Evolutionary conservation across 2,797 vertebrate genomes (phyloP).

Genomic region (Galaxias olidus): DNA sequence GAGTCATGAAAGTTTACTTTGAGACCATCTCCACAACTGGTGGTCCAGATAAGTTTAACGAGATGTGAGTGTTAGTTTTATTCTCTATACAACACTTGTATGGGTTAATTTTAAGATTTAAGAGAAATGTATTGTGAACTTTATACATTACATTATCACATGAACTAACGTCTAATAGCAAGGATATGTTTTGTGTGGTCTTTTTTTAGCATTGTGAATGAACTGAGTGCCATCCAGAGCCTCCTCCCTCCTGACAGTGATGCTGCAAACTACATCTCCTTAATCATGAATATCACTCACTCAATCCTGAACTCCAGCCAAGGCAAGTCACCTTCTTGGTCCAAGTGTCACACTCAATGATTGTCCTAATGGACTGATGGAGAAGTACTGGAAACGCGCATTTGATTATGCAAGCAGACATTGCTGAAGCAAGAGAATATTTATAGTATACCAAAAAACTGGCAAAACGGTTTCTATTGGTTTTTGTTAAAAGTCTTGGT

Average conservation of each 20-base stretch:
- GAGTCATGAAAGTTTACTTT: slow-evolving; percentile 57
- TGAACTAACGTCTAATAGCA: too few species aligned
- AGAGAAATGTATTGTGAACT: too few species aligned
- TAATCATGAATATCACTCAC: slow-evolving; percentile 56
- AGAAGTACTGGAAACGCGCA: too few species aligned
- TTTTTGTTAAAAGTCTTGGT: too few species aligned
- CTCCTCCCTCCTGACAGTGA: slow-evolving; percentile 61
- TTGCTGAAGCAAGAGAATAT: too few species aligned
- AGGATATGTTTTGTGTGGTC: neutral
- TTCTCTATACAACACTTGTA: too few species aligned
- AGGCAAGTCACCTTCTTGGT: slow-evolving; percentile 66
- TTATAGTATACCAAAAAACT: too few species aligned
- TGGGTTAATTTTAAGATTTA: neutral
- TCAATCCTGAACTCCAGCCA: slow-evolving; percentile 54
- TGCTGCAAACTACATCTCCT: slow-evolving; percentile 53
- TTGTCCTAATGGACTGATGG: too few species aligned
- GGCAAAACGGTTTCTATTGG: too few species aligned
- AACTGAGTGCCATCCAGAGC: slow-evolving; percentile 56
- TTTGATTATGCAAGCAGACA: too few species aligned
- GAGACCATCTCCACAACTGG: slow-evolving; percentile 33
- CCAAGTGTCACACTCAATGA: too few species aligned
- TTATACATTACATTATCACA: too few species aligned
- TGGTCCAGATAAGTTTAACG: slow-evolving; percentile 61
- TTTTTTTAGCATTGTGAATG: slow-evolving; percentile 62
- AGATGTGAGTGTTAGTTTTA: slow-evolving; percentile 65